Percentiles rank a stretch among this genome's conserved stretches.
Evolutionary conservation across 2,797 vertebrate genomes (phyloP).

Genomic region (Phrynocephalus vlangalii): DNA sequence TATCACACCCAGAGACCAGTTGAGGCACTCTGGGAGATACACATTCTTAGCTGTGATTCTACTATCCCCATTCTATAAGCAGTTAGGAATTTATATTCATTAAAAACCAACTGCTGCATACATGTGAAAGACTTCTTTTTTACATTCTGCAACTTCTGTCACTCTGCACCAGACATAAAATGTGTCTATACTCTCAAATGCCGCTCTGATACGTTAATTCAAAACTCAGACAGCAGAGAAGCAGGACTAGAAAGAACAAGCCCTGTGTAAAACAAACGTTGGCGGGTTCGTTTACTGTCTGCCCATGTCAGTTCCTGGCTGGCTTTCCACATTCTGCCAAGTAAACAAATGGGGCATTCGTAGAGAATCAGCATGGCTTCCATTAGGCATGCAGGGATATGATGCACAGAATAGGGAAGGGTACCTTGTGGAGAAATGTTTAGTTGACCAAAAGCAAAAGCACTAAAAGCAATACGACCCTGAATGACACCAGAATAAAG

Average conservation of each 20-base stretch:
- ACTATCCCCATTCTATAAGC: not conserved
- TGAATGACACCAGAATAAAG: not conserved
- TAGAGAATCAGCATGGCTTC: not conserved
- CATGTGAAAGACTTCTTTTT: not conserved
- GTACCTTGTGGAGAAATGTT: not conserved
- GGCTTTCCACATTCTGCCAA: not conserved
- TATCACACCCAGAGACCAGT: too few species aligned
- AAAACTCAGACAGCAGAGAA: not conserved
- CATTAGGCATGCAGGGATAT: not conserved
- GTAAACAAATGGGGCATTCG: not conserved
- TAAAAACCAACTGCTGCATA: not conserved
- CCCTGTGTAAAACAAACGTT: not conserved
- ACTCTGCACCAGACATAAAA: not conserved
- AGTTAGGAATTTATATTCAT: not conserved
- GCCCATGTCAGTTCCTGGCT: not conserved
- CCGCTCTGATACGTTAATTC: not conserved
- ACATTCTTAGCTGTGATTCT: not conserved
- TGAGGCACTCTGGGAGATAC: not conserved
- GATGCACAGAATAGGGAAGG: not conserved
- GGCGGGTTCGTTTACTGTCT: not conserved
- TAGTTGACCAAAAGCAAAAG: not conserved
- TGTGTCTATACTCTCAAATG: not conserved
- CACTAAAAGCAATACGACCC: not conserved
- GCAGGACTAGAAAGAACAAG: not conserved
- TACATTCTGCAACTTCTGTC: not conserved